Evolutionary conservation across 2,888 invertebrate species (phyloP).

Genomic region (Protonemura montana): DNA sequence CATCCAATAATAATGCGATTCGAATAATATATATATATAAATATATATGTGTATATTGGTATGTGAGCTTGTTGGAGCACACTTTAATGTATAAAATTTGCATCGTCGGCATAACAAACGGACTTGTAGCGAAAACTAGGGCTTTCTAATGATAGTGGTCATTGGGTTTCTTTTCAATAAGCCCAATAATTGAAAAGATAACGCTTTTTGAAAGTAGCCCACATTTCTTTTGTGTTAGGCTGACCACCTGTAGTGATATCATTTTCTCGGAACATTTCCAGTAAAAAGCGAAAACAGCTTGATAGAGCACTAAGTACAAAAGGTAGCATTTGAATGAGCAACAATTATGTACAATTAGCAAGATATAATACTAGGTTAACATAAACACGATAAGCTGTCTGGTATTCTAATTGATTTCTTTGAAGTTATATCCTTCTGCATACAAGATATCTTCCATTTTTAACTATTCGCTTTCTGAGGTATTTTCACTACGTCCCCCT

Average conservation of each 20-base stretch:
- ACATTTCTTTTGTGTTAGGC: conserved; percentile 9
- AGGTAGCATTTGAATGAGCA: conserved; percentile 4
- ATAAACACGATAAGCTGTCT: not conserved
- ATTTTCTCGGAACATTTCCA: conserved; percentile 20
- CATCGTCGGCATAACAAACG: not conserved
- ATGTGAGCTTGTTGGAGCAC: not conserved
- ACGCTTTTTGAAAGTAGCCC: conserved; percentile 7
- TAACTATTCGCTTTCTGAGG: too few species aligned
- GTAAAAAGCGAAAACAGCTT: conserved; percentile 12
- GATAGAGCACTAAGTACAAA: not conserved
- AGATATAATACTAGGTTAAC: not conserved
- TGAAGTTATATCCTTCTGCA: too few species aligned
- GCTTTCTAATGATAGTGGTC: conserved; percentile 36
- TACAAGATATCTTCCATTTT: too few species aligned
- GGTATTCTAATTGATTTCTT: not conserved
- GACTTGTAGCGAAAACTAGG: conserved; percentile 24
- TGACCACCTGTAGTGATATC: conserved; percentile 2
- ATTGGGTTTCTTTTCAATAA: conserved; percentile 36
- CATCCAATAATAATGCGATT: not conserved
- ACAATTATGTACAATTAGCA: not conserved
- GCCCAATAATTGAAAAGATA: conserved; percentile 34
- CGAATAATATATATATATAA: too few species aligned
- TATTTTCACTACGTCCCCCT: too few species aligned
- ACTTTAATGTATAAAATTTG: not conserved
- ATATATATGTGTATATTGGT: not conserved